These are phyloP conservation scores for Ephialtes manifestator DNA, from an alignment of 2,888 invertebrate species.

Conservation along the genomic window DNA sequence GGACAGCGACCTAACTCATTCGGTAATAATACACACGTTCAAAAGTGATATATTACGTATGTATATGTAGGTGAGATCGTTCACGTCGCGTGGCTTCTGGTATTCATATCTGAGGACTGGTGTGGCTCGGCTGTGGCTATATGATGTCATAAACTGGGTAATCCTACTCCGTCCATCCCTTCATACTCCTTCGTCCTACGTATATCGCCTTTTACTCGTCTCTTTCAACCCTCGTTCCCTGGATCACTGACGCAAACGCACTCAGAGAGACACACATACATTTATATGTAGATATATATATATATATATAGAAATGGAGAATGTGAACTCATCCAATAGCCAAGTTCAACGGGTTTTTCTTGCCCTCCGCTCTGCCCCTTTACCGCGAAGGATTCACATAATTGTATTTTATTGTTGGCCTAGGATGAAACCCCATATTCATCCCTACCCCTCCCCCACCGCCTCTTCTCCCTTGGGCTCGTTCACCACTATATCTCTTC, in stretches of 20 bases:
- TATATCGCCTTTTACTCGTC: conserved; percentile 17
- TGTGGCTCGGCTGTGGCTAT: conserved; percentile 64
- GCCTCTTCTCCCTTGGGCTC: conserved; percentile 8
- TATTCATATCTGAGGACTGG: conserved; percentile 74
- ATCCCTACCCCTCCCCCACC: neutral
- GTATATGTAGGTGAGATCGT: conserved; percentile 20
- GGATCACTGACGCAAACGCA: neutral
- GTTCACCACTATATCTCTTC: conserved; percentile 29
- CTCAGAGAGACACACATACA: neutral
- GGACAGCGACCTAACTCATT: conserved; percentile 31
- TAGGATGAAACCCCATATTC: conserved; percentile 28
- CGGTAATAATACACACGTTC: conserved; percentile 70
- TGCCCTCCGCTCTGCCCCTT: neutral
- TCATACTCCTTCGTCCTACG: conserved; percentile 32
- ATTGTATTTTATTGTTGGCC: conserved; percentile 76
- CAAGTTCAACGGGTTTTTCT: conserved; percentile 42
- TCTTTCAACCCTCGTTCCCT: conserved; percentile 19
- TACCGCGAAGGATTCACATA: conserved; percentile 70
- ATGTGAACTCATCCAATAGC: conserved; percentile 35
- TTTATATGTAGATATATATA: neutral
- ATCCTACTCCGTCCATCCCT: conserved; percentile 72
- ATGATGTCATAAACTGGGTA: conserved; percentile 78
- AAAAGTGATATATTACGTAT: conserved; percentile 69
- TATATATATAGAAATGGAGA: neutral
- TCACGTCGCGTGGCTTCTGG: conserved; percentile 47